phyloP scores from a whole-genome alignment of 2,888 invertebrate species.

The Mechanitis mazaeus region DNA sequence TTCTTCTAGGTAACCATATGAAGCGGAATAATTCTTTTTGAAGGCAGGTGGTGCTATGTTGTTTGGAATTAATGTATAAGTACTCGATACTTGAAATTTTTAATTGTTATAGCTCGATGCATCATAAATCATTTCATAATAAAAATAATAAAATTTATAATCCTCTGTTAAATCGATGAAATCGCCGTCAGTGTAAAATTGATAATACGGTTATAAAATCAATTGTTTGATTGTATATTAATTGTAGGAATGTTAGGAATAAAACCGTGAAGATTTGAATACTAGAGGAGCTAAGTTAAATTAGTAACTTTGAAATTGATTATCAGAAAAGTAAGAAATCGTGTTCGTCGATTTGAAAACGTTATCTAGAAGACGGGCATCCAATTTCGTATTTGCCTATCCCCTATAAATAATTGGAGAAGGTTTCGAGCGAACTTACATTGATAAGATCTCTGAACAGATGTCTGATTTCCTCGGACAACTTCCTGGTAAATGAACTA shows the following conservation, averaged over 20 bases:
- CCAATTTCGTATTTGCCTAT: constrained; percentile 33
- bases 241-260: not conserved
- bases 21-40: no score
- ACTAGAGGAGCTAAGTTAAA: not conserved
- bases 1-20: no score
- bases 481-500: constrained; percentile 12
- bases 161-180: constrained; percentile 14
- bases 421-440: constrained; percentile 39
- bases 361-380: constrained; percentile 18
- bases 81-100: not conserved
- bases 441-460: constrained; percentile 30
- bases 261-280: not conserved
- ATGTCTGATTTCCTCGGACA: constrained; percentile 19
- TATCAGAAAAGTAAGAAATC: not conserved
- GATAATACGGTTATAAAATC: constrained; percentile 8
- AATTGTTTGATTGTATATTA: constrained; percentile 7
- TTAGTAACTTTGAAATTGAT: constrained; percentile 1
- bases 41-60: not conserved
- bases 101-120: constrained; percentile 9
- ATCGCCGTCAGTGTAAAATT: constrained; percentile 17
- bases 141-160: constrained; percentile 13
- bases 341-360: no score
- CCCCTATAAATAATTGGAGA: constrained; percentile 45
- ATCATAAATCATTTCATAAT: constrained; percentile 10
- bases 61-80: not conserved